Evolutionary conservation across 1,140 invertebrate species (phyloP).

Genomic region (Aphaenogaster ashmeadi): DNA sequence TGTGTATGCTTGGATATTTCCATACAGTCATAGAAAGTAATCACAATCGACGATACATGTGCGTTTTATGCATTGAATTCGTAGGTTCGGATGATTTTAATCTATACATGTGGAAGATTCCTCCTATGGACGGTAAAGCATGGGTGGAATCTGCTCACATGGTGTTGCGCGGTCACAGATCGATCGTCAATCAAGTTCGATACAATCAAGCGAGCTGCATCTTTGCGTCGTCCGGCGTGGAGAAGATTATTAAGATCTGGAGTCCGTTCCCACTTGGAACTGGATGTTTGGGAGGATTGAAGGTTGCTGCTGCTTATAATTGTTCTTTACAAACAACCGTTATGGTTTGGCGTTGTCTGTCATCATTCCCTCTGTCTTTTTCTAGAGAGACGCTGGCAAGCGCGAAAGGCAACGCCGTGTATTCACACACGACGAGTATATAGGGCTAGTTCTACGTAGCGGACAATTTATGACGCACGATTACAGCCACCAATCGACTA

Average conservation of each 20-base stretch:
- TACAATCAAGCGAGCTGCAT: slow-evolving; percentile 95
- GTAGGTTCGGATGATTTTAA: slow-evolving; percentile 97
- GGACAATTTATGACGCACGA: slow-evolving; percentile 93
- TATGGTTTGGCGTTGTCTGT: slow-evolving; percentile 16
- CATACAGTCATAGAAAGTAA: background rate
- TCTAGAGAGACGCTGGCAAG: slow-evolving; percentile 82
- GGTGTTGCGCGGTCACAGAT: slow-evolving; percentile 95
- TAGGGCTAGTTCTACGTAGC: slow-evolving; percentile 93
- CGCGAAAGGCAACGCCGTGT: slow-evolving; percentile 91
- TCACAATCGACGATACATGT: background rate
- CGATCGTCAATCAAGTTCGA: slow-evolving; percentile 98
- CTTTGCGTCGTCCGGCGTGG: slow-evolving; percentile 97
- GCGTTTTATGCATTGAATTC: slow-evolving; percentile 32
- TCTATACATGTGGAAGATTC: slow-evolving; percentile 97
- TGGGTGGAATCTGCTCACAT: slow-evolving; percentile 92
- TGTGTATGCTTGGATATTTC: background rate
- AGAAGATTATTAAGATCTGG: slow-evolving; percentile 96
- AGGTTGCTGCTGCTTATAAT: slow-evolving; percentile 71
- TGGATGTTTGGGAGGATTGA: slow-evolving; percentile 83
- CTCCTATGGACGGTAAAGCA: slow-evolving; percentile 87
- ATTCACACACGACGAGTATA: slow-evolving; percentile 95
- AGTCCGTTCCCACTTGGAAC: slow-evolving; percentile 83
- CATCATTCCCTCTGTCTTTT: slow-evolving; percentile 41
- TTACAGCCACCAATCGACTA: slow-evolving; percentile 93
- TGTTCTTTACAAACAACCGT: background rate